Evolutionary conservation across 2,888 invertebrate species (phyloP), one percentile per base, ranked within the genome.

Genomic region (Philopedon plagiatum): DNA sequence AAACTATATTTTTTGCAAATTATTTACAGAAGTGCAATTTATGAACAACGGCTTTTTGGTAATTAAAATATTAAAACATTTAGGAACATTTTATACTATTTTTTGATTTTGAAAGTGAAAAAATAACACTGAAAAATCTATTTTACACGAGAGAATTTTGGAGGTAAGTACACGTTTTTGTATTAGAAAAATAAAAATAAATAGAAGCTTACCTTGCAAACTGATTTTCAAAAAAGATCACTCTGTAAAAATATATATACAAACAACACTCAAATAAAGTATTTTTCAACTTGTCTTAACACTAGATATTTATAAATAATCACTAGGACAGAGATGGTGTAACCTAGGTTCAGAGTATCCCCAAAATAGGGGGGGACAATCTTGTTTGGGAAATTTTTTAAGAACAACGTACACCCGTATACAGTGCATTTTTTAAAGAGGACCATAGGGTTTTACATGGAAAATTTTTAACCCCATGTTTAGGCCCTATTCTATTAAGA

Each of bases 1-100:
- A 49, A 49, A 23, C 23, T 49, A 49, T 49, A 49, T 49, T 49
- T n/a, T 44, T 49, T 49, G 49, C 49, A 49, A 49, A 23, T 23
- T 49, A 49, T 49, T 49, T 49, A 49, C 49, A 49, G 5, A 13
- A 49, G 49, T 49, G 49, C 49, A 23, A 44, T 19, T 49, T 49
- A 49, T 21, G 3, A 49, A 49, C 49, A 49, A 18, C 23, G 5
- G 13, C 8, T 44, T 19, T 23, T 23, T n/a, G 49, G n/a, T 39
- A 13, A 39, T 46, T 23, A 23, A 49, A 21, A 49, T 23, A 23
- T 18, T 5, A 23, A 49, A 49, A 21, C 1, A n/a, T 44, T 44
- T 44, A 44, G 44, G 44, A 44, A 44, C 44, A 44, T 44, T 19
- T 44, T 41, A 18, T 7, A 18, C 7, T 18, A 7, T 7, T 41